phyloP scores from a whole-genome alignment of 2,797 vertebrate species.

The Gymnopithys bicolor region DNA sequence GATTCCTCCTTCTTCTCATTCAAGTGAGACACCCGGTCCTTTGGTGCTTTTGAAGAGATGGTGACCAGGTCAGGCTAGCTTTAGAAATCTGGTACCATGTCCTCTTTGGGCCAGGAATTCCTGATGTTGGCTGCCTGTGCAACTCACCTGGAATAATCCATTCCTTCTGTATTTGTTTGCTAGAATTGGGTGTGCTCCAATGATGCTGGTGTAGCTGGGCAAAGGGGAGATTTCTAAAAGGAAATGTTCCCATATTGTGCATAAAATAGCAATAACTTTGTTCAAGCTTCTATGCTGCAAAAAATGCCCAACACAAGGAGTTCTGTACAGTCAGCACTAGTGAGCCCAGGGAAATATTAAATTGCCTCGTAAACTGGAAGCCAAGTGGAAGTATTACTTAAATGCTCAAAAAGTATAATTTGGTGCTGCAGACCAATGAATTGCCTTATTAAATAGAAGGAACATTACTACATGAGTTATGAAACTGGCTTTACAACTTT shows the following conservation, averaged over 20 bases:
- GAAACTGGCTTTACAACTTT: constrained; percentile 29
- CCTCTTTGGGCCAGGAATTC: background rate
- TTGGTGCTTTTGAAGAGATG: background rate
- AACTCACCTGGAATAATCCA: background rate
- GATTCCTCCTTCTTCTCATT: background rate
- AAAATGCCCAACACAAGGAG: constrained; percentile 47
- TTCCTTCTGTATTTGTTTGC: background rate
- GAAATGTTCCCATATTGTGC: constrained; percentile 42
- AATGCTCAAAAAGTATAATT: constrained; percentile 59
- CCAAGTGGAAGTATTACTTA: constrained; percentile 61
- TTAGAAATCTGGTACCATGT: background rate
- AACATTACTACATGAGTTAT: constrained; percentile 40
- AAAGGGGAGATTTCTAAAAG: constrained; percentile 1
- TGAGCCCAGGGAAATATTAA: constrained; percentile 47
- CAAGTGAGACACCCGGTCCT: background rate
- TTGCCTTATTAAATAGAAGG: constrained; percentile 46
- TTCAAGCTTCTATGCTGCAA: constrained; percentile 55
- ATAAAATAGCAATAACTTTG: constrained; percentile 65
- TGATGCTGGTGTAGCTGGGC: background rate
- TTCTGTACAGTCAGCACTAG: constrained; percentile 64
- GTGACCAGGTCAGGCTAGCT: background rate
- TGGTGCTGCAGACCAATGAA: constrained; percentile 37
- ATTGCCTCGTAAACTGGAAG: constrained; percentile 61
- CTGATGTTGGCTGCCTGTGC: background rate
- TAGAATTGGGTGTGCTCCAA: background rate